A percentile compares a stretch with the other conserved stretches of the same genome.
phyloP scores from a whole-genome alignment of 2,888 invertebrate species.

The Folsomia candida region DNA sequence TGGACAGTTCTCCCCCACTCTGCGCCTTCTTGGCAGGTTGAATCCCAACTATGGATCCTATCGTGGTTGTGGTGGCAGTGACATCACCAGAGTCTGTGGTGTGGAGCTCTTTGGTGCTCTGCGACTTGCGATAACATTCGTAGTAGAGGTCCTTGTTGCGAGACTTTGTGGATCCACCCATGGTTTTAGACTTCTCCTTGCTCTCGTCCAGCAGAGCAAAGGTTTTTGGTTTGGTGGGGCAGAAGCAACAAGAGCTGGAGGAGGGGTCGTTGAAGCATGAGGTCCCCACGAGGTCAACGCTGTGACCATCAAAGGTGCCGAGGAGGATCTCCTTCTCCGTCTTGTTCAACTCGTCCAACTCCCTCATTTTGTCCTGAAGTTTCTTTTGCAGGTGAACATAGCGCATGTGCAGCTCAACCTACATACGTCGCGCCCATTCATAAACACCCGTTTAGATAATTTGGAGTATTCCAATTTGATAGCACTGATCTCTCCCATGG shows the following conservation, averaged over 20 bases:
- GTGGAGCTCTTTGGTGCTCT: conserved; percentile 46
- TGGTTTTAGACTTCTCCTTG: conserved; percentile 47
- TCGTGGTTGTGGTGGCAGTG: not conserved
- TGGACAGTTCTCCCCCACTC: conserved; percentile 29
- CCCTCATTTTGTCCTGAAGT: conserved; percentile 78
- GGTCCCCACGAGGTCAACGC: conserved; percentile 35
- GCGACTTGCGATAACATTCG: conserved; percentile 48
- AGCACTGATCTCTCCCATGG: not conserved
- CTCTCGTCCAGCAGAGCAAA: conserved; percentile 33
- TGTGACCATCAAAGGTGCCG: conserved; percentile 47
- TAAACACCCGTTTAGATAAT: not conserved
- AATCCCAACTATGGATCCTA: not conserved
- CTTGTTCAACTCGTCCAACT: conserved; percentile 75
- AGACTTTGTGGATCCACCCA: conserved; percentile 32
- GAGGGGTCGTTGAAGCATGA: conserved; percentile 43
- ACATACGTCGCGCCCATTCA: no score
- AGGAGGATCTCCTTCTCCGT: conserved; percentile 71
- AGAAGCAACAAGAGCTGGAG: conserved; percentile 48
- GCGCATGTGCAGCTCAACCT: conserved; percentile 87
- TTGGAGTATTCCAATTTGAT: not conserved
- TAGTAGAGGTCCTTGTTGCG: conserved; percentile 38
- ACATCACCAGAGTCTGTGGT: conserved; percentile 8
- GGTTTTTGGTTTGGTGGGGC: conserved; percentile 25
- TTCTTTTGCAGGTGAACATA: conserved; percentile 84
- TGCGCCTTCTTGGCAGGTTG: conserved; percentile 19